A percentile compares a stretch with the other conserved stretches of the same genome.
Conservation (phyloP, 2,888 invertebrate species). For the Apodemia hepburni region DNA sequence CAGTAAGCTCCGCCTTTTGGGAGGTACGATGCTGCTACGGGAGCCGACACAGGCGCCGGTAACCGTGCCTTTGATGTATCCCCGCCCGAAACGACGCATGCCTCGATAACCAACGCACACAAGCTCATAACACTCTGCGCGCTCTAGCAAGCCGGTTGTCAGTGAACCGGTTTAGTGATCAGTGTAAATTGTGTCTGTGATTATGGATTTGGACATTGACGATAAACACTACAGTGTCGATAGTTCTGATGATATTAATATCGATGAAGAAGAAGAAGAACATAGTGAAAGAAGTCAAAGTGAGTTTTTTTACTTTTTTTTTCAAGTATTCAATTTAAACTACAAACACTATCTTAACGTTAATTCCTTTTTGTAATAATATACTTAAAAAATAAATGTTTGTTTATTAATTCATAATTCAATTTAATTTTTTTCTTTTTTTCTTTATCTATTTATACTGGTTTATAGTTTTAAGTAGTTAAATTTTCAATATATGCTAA, state of each 20-base stretch:
- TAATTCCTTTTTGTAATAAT: not conserved
- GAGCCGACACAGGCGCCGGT: conserved; percentile 68
- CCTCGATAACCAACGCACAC: conserved; percentile 71
- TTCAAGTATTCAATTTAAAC: no score
- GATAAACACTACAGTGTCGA: conserved; percentile 75
- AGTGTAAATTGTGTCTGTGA: conserved; percentile 55
- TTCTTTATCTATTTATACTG: no score
- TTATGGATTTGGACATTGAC: conserved; percentile 71
- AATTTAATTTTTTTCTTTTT: no score
- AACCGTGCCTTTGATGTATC: conserved; percentile 71
- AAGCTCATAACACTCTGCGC: conserved; percentile 73
- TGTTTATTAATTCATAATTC: no score
- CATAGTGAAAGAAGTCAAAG: conserved; percentile 67
- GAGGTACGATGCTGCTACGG: conserved; percentile 72
- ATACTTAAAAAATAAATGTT: not conserved
- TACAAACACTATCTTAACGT: not conserved
- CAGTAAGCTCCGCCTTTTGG: conserved; percentile 70
- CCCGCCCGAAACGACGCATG: conserved; percentile 50
- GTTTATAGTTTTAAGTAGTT: no score
- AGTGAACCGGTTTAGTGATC: conserved; percentile 69
- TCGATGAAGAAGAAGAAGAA: conserved; percentile 69
- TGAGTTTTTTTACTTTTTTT: conserved; percentile 27
- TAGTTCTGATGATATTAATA: conserved; percentile 74
- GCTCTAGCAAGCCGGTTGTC: conserved; percentile 75
- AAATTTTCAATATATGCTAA: not conserved